Evolutionary conservation across 1,140 invertebrate genomes (phyloP).

Genomic region (Drosophila hydei): DNA sequence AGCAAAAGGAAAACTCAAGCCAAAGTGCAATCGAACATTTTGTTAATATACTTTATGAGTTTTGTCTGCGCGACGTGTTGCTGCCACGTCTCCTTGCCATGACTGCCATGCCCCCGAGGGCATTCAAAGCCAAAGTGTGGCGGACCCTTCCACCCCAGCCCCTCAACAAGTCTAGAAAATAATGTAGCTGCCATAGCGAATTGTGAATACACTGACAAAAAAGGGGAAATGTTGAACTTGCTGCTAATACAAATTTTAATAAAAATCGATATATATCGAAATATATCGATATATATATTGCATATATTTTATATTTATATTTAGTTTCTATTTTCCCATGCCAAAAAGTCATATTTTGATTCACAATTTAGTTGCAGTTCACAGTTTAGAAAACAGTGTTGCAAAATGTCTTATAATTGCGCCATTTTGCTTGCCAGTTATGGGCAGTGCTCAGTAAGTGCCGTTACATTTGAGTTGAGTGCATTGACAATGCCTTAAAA

Average conservation of each 20-base stretch:
- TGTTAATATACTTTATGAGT: conserved; percentile 77
- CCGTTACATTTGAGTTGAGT: background rate
- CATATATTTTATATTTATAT: too few relatives aligned
- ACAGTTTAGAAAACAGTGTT: too few relatives aligned
- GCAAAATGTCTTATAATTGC: too few relatives aligned
- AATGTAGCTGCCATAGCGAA: background rate
- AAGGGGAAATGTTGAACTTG: too few relatives aligned
- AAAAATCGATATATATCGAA: too few relatives aligned
- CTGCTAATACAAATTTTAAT: too few relatives aligned
- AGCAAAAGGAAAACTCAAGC: conserved; percentile 46
- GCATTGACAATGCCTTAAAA: conserved; percentile 4
- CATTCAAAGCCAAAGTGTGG: conserved; percentile 40
- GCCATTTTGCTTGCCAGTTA: background rate
- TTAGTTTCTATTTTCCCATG: too few relatives aligned
- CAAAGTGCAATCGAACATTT: conserved; percentile 79
- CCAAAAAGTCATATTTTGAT: too few relatives aligned
- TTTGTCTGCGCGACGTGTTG: conserved; percentile 67
- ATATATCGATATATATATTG: too few relatives aligned
- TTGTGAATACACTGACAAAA: background rate
- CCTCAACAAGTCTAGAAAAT: background rate
- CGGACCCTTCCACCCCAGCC: background rate
- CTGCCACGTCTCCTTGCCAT: conserved; percentile 1
- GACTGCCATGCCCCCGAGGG: conserved; percentile 11
- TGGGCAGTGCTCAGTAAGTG: background rate
- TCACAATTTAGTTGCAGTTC: too few relatives aligned